A percentile compares a stretch with the other conserved stretches of the same genome.
Evolutionary conservation across 2,888 invertebrate species (phyloP).

Genomic region (Elegia similella): DNA sequence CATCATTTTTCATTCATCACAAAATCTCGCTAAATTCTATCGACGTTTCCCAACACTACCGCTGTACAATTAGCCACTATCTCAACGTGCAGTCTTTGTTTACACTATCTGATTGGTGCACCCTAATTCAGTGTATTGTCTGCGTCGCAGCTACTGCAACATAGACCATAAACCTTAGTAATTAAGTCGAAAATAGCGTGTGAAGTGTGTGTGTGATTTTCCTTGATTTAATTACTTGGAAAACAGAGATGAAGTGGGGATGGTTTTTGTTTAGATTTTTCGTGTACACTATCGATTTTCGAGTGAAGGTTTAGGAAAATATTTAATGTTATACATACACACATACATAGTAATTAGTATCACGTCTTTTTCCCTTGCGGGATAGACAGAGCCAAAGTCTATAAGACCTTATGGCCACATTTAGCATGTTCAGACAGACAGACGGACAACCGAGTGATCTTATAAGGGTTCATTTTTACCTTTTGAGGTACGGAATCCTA

Average conservation of each 20-base stretch:
- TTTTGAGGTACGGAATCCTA: too few relatives aligned
- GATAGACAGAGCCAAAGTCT: too few relatives aligned
- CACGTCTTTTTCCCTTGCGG: too few relatives aligned
- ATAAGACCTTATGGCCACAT: too few relatives aligned
- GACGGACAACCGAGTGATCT: too few relatives aligned
- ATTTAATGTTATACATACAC: neutral
- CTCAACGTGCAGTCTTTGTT: constrained; percentile 26
- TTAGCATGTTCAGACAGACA: too few relatives aligned
- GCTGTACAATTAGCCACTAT: constrained; percentile 29
- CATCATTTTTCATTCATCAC: too few relatives aligned
- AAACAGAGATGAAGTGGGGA: constrained; percentile 9
- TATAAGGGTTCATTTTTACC: too few relatives aligned
- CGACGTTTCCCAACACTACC: constrained; percentile 21
- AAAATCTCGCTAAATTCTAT: neutral
- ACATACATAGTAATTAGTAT: too few relatives aligned
- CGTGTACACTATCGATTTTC: neutral
- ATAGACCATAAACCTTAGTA: neutral
- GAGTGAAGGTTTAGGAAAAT: neutral
- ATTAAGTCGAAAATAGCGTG: neutral
- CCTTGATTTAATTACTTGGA: constrained; percentile 8
- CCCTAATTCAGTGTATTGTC: constrained; percentile 7
- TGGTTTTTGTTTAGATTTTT: neutral
- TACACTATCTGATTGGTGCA: constrained; percentile 18
- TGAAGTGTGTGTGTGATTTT: neutral
- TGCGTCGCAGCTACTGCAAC: neutral